Base-by-base conservation (phyloP, 2,888 invertebrate genomes). In the Eilema depressum region DNA sequence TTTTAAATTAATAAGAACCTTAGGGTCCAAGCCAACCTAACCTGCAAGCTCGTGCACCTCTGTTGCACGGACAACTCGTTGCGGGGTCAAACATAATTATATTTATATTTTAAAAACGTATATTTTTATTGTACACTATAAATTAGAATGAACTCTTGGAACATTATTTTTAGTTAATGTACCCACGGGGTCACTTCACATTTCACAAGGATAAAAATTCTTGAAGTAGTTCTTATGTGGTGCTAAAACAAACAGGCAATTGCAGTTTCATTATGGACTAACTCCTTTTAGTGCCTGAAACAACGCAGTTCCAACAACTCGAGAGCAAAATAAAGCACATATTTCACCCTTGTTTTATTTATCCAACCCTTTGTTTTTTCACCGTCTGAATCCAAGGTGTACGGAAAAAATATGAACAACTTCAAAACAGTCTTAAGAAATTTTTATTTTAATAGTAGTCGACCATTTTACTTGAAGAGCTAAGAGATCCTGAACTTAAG, bases 401-500 rank as follows among this genome's bases (percentile, higher is more conserved):
- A 73, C 69, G 74, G 84, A 81, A 86, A 90, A 91, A 91, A 88
- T 91, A 91, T 91, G 88, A 91, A 89, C 89, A 92, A 92, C 88
- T 92, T 90, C 85, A 89, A 90, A 92, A 92, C 91, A 88, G 87
- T 90, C 89, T 92, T 89, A 89, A 91, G 90, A 90, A 87, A 88
- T 91, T 93, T 93, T 93, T 92, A 89, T 89, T 91, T 90, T 89
- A 91, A 91, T 90, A 91, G 90, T 91, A 93, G 89, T 92, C 91
- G 84, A 91, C 92, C 91, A 93, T 92, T 94, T 91, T 89, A 89
- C 89, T 88, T 88, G 85, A 88, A 88, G 90, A 91, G 92, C 89
- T 88, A 92, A 89, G 91, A 93, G 93, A 93, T 94, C 92, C 89
- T 89, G 92, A 95, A 94, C 94, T 95, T 95, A 94, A 94, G 94